phyloP scores from a whole-genome alignment of 1,140 invertebrate genomes.

The Mactra quadrangularis region DNA sequence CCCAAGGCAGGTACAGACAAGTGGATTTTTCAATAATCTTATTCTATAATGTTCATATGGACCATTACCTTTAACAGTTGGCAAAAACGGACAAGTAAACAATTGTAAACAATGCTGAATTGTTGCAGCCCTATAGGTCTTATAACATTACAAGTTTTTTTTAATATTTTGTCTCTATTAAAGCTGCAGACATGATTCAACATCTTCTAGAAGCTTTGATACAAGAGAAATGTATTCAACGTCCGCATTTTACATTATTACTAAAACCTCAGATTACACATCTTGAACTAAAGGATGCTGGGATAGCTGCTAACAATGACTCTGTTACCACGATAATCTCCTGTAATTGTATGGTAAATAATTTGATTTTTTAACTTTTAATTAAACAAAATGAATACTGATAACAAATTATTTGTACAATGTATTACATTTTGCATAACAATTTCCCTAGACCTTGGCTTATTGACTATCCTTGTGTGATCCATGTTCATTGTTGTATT shows the following conservation, averaged over 20 bases:
- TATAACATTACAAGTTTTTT: no score
- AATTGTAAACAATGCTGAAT: no score
- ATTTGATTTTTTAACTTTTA: background rate
- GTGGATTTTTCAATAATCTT: no score
- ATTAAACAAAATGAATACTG: background rate
- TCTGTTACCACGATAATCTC: slow-evolving; percentile 14
- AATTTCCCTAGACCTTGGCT: background rate
- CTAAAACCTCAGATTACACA: slow-evolving; percentile 8
- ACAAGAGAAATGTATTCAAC: slow-evolving; percentile 11
- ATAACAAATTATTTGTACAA: background rate
- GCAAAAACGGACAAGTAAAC: no score
- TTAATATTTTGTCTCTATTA: no score
- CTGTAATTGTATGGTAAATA: slow-evolving; percentile 24
- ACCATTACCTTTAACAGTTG: no score
- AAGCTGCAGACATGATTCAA: slow-evolving; percentile 50
- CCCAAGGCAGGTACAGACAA: no score
- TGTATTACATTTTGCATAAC: background rate
- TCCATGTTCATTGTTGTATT: background rate
- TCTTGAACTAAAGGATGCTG: slow-evolving; percentile 14
- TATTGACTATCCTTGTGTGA: background rate
- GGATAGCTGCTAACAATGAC: slow-evolving; percentile 38
- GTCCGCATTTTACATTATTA: slow-evolving; percentile 14
- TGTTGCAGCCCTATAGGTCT: no score
- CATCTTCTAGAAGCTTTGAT: slow-evolving; percentile 14
- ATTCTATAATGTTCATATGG: no score